A percentile compares a stretch with the other conserved stretches of the same genome.
These are phyloP conservation scores for Tetramorium simillimum DNA, from an alignment of 1,140 invertebrate genomes.

Conservation along the genomic window DNA sequence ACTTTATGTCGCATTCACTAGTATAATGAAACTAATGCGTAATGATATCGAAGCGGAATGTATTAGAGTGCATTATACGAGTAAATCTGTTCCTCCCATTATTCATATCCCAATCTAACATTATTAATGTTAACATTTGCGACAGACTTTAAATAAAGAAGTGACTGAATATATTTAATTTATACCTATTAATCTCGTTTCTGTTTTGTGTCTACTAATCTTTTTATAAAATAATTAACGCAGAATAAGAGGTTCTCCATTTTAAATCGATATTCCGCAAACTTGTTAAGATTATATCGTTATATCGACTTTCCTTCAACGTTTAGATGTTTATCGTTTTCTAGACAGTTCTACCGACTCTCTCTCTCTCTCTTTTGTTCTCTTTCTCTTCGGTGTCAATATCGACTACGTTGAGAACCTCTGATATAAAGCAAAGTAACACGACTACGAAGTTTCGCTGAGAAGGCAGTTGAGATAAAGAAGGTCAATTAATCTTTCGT, in stretches of 20 bases:
- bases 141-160: neutral
- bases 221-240: conserved; percentile 10
- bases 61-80: neutral
- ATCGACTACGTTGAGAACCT: conserved; percentile 1
- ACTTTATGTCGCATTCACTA: conserved; percentile 2
- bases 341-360: neutral
- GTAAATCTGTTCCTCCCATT: conserved; percentile 10
- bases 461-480: conserved; percentile 43
- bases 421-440: conserved; percentile 50
- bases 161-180: conserved; percentile 13
- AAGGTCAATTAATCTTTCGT: conserved; percentile 70
- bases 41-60: conserved; percentile 6
- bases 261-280: conserved; percentile 5
- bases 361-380: neutral
- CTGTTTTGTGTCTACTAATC: neutral
- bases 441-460: conserved; percentile 25
- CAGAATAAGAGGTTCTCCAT: neutral
- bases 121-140: neutral
- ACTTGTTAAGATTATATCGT: conserved; percentile 41
- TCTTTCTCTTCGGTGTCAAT: conserved; percentile 24
- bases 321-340: conserved; percentile 39
- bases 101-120: neutral
- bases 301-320: conserved; percentile 24
- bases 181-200: neutral
- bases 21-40: neutral